phyloP scores from a whole-genome alignment of 2,113 vertebrate genomes.

The Electrona antarctica region DNA sequence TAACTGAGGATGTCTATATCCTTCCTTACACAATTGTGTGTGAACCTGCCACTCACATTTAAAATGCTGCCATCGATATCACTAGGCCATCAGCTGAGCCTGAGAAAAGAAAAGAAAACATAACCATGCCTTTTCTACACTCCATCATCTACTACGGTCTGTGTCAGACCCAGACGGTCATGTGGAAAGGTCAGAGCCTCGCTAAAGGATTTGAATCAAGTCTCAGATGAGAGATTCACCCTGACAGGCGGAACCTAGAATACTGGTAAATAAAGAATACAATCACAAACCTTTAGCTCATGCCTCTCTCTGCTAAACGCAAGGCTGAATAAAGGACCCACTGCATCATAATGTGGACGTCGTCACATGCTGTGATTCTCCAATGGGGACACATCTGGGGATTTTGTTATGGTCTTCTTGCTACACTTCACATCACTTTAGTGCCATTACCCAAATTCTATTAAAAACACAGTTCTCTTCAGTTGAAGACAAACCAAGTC shows the following conservation, averaged over 20 bases:
- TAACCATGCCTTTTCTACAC: conserved; percentile 47
- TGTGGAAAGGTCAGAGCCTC: conserved; percentile 77
- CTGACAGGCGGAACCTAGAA: conserved; percentile 73
- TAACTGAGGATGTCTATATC: too few relatives aligned
- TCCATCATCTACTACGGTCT: conserved; percentile 71
- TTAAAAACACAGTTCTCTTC: background rate
- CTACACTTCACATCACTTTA: too few relatives aligned
- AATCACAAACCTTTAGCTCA: conserved; percentile 37
- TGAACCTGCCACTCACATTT: background rate
- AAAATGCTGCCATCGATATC: background rate
- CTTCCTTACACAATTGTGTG: background rate
- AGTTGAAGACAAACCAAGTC: conserved; percentile 3
- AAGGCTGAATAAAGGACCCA: conserved; percentile 36
- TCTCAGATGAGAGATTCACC: conserved; percentile 70
- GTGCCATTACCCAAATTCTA: background rate
- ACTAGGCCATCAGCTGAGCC: conserved; percentile 20
- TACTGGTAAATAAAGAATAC: conserved; percentile 67
- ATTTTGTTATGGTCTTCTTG: too few relatives aligned
- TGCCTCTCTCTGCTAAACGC: conserved; percentile 42
- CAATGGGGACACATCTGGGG: background rate
- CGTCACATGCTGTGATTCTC: conserved; percentile 22
- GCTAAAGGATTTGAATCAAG: conserved; percentile 77
- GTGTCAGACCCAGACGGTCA: conserved; percentile 72
- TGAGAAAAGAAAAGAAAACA: conserved; percentile 34
- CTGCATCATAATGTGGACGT: conserved; percentile 42